Base-by-base conservation (phyloP, 2,888 invertebrate species). In the Perizoma affinitatum region DNA sequence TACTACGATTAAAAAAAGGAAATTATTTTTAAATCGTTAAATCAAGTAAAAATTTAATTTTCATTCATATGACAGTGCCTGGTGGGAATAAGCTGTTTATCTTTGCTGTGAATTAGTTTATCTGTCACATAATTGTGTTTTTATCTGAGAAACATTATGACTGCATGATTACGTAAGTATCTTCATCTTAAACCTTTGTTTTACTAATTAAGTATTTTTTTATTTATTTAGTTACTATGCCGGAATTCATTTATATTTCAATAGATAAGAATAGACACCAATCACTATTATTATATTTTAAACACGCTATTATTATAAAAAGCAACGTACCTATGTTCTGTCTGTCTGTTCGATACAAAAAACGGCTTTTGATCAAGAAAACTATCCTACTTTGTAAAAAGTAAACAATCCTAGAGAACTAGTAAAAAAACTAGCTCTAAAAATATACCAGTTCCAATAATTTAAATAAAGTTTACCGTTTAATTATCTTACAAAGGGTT, bases 121-220 rank as follows among this genome's bases (percentile, higher is more conserved):
- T 43, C 49, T 51, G 52, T 54, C 43, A 63, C 60, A 58, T 58
- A 63, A 62, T 45, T 65, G 54, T 63, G 54, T 58, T 61, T 58
- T 49, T 41, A 49, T 44, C 57, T 65, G 59, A 57, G n/a, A 35
- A 54, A 57, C 53, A 58, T 57, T 51, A 41, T 63, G 22, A 10
- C 68, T 58, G 68, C 66, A 62, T 65, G 73, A 68, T 79, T 78
- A 80, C 74, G 83, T 83, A 80, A 82, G 80, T 81, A 77, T 40
- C n/a, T 11, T 36, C 10, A 10, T 43, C 34, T 10, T 43, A 43
- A 43, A n/a, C n/a, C n/a, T n/a, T n/a, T 34, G 35, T 52, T 35
- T 35, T 35, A 6, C 11, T 43, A 43, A 0, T 10, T 52, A 22
- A 35, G 5, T 35, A 35, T 43, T 52, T 35, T 35, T 35, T 38